Evolutionary conservation across 30 jellyfish, hydroid and myxozoan genomes (phyloP).

Genomic region (Aurelia sp.): DNA sequence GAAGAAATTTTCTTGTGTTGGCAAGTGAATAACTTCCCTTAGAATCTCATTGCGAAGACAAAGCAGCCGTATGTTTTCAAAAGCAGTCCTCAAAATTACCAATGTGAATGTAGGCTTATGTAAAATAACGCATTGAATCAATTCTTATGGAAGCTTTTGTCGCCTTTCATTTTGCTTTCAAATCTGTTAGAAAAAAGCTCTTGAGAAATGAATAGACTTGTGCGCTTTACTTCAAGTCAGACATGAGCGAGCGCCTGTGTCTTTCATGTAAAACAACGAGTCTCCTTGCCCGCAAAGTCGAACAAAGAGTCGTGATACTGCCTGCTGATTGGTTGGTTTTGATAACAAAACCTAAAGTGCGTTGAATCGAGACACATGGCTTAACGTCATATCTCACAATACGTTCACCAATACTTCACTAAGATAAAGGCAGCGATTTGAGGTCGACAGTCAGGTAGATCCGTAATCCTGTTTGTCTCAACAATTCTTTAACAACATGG

Average conservation of each 20-base stretch:
- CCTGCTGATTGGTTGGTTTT: slow-evolving; percentile 72
- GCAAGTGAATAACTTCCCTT: too few relatives aligned
- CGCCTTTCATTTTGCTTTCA: slow-evolving; percentile 31
- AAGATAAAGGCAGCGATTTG: slow-evolving; percentile 79
- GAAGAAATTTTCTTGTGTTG: too few relatives aligned
- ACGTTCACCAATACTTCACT: slow-evolving; percentile 79
- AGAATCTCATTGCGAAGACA: slow-evolving; percentile 2
- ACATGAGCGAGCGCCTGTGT: slow-evolving; percentile 31
- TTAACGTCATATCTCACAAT: slow-evolving; percentile 79
- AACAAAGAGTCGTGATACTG: slow-evolving; percentile 74
- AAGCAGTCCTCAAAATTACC: slow-evolving; percentile 37
- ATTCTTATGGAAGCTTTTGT: slow-evolving; percentile 28
- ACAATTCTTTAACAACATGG: slow-evolving; percentile 84
- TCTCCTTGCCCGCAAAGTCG: slow-evolving; percentile 65
- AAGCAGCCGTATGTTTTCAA: slow-evolving; percentile 43
- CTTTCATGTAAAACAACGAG: slow-evolving; percentile 54
- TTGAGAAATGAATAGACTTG: slow-evolving; percentile 19
- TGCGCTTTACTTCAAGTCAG: slow-evolving; percentile 48
- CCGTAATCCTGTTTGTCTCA: slow-evolving; percentile 79
- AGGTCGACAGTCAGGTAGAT: slow-evolving; percentile 76
- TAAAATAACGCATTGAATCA: slow-evolving; percentile 42
- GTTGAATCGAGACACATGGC: slow-evolving; percentile 89
- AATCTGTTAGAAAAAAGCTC: slow-evolving; percentile 34
- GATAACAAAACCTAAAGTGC: slow-evolving; percentile 82
- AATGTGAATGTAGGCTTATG: slow-evolving; percentile 18